Conservation (phyloP, 37 sponge, comb jelly and placozoan genomes). For the Aphrocallistes beatrix region DNA sequence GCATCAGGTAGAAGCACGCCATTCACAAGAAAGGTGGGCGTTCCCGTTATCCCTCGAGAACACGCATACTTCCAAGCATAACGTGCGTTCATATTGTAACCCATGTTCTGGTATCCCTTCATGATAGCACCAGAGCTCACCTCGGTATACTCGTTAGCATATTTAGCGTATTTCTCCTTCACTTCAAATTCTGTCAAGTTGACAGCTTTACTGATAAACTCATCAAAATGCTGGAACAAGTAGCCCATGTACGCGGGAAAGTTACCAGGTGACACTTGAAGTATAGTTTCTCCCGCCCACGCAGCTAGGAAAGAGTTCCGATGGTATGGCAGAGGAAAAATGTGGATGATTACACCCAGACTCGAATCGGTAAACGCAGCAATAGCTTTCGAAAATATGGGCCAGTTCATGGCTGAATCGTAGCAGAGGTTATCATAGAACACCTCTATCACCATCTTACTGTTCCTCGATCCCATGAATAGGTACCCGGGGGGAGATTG, state of each 20-base stretch:
- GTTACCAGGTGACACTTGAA: not conserved
- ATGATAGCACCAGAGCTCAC: not conserved
- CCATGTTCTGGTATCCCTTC: not conserved
- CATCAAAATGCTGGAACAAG: not conserved
- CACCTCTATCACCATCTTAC: not conserved
- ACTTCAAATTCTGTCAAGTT: not conserved
- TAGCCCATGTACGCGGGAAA: slow-evolving; percentile 16
- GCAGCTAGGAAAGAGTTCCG: slow-evolving; percentile 12
- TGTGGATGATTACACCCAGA: not conserved
- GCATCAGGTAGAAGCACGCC: not conserved
- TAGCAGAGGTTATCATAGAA: slow-evolving; percentile 10
- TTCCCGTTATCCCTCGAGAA: not conserved
- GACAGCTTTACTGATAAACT: not conserved
- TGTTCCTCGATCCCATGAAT: not conserved
- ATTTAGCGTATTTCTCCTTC: not conserved
- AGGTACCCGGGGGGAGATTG: not conserved
- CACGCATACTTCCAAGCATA: slow-evolving; percentile 13
- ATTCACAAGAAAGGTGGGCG: not conserved
- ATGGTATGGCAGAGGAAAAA: slow-evolving; percentile 13
- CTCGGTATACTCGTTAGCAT: not conserved
- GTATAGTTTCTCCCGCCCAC: not conserved
- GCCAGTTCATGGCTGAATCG: not conserved
- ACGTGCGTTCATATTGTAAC: not conserved
- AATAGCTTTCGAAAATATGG: not conserved
- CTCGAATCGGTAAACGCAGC: not conserved